Evolutionary conservation across 2,888 invertebrate genomes (phyloP).

Genomic region (Pteria penguin): DNA sequence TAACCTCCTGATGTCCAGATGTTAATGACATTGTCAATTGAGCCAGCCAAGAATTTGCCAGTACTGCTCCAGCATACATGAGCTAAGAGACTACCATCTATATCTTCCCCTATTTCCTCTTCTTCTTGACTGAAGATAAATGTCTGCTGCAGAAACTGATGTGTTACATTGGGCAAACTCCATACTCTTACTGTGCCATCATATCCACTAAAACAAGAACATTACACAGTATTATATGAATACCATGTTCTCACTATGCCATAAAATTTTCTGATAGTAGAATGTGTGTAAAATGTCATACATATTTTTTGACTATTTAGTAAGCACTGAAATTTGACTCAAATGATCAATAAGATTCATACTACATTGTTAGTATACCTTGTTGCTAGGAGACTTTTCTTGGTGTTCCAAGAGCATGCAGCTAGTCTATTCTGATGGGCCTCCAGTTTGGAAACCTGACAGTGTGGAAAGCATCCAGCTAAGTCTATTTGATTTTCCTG

Average conservation of each 20-base stretch:
- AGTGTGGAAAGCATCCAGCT: slow-evolving; percentile 80
- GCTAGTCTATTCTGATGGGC: slow-evolving; percentile 83
- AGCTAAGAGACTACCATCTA: slow-evolving; percentile 81
- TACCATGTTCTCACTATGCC: neutral
- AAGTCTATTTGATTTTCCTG: slow-evolving; percentile 81
- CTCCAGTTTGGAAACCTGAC: slow-evolving; percentile 80
- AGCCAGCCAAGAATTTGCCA: slow-evolving; percentile 83
- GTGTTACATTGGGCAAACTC: slow-evolving; percentile 80
- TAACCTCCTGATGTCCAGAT: slow-evolving; percentile 83
- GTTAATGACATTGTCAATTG: slow-evolving; percentile 83
- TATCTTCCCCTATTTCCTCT: slow-evolving; percentile 80
- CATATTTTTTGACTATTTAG: too few relatives aligned
- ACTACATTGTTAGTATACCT: slow-evolving; percentile 73
- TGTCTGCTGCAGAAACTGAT: slow-evolving; percentile 82
- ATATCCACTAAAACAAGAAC: slow-evolving; percentile 82
- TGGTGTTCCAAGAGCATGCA: slow-evolving; percentile 81
- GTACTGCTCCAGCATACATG: slow-evolving; percentile 83
- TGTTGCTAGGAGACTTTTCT: slow-evolving; percentile 82
- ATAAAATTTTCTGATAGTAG: neutral
- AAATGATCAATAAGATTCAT: neutral
- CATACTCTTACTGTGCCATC: slow-evolving; percentile 85
- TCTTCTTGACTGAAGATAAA: slow-evolving; percentile 82
- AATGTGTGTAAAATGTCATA: neutral
- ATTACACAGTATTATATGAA: neutral
- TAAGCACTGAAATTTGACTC: too few relatives aligned